phyloP scores from a whole-genome alignment of 2,888 invertebrate genomes.

The Drosophila anomalata region DNA sequence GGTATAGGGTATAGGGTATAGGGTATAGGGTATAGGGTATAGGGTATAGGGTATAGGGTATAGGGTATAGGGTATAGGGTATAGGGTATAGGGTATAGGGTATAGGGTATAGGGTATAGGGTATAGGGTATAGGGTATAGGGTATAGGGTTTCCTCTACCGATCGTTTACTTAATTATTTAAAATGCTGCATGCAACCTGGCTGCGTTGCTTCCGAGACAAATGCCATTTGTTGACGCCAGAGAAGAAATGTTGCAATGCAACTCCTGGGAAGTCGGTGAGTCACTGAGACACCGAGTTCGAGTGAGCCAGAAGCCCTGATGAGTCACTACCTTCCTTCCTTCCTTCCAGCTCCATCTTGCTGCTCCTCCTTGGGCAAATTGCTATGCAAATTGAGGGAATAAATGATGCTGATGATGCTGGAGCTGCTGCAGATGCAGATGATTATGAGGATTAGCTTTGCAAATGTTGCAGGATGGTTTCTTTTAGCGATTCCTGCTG shows the following conservation, averaged over 20 bases:
- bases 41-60: too few relatives aligned
- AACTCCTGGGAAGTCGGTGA: conserved; percentile 14
- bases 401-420: conserved; percentile 37
- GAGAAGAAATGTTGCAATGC: conserved; percentile 32
- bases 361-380: conserved; percentile 26
- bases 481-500: conserved; percentile 6
- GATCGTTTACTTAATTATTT: conserved; percentile 71
- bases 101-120: too few relatives aligned
- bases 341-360: background rate
- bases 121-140: too few relatives aligned
- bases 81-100: too few relatives aligned
- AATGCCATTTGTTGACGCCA: conserved; percentile 67
- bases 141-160: background rate
- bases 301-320: conserved; percentile 18
- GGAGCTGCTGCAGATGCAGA: conserved; percentile 25
- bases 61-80: too few relatives aligned
- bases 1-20: too few relatives aligned
- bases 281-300: conserved; percentile 3
- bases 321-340: conserved; percentile 34
- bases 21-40: too few relatives aligned
- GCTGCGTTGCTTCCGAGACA: conserved; percentile 1
- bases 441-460: conserved; percentile 38
- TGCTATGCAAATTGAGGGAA: conserved; percentile 40
- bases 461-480: conserved; percentile 32
- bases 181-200: conserved; percentile 57